These are phyloP conservation scores for Gymnorhina tibicen DNA, from an alignment of 2,113 vertebrate genomes.

Conservation along the genomic window DNA sequence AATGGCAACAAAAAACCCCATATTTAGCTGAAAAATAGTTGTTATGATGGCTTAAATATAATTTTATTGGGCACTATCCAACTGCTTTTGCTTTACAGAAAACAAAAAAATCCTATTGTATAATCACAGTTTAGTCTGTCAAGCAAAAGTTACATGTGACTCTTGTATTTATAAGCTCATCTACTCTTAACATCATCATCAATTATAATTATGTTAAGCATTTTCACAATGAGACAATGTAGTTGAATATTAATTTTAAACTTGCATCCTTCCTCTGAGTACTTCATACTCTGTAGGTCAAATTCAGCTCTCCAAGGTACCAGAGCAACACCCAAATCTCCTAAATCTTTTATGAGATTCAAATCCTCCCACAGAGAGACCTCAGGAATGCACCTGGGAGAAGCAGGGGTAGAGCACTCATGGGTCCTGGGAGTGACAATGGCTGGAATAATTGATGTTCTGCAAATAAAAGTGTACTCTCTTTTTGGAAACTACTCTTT, in stretches of 20 bases:
- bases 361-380: background rate
- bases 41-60: background rate
- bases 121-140: background rate
- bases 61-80: background rate
- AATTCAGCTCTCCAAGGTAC: background rate
- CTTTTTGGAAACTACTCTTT: background rate
- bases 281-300: background rate
- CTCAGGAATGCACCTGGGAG: background rate
- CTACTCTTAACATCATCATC: background rate
- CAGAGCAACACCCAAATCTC: background rate
- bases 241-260: background rate
- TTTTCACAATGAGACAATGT: background rate
- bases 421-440: background rate
- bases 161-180: background rate
- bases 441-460: background rate
- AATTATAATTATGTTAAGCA: background rate
- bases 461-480: background rate
- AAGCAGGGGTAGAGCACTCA: background rate
- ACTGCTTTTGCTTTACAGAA: background rate
- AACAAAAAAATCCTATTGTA: background rate
- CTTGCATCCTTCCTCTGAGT: background rate
- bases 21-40: background rate
- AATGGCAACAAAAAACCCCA: background rate
- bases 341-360: background rate
- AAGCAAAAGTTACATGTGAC: accelerated